Percentiles rank a stretch among this genome's conserved stretches.
Conservation (phyloP, 2,113 vertebrate genomes). For the Lasiurus cinereus region DNA sequence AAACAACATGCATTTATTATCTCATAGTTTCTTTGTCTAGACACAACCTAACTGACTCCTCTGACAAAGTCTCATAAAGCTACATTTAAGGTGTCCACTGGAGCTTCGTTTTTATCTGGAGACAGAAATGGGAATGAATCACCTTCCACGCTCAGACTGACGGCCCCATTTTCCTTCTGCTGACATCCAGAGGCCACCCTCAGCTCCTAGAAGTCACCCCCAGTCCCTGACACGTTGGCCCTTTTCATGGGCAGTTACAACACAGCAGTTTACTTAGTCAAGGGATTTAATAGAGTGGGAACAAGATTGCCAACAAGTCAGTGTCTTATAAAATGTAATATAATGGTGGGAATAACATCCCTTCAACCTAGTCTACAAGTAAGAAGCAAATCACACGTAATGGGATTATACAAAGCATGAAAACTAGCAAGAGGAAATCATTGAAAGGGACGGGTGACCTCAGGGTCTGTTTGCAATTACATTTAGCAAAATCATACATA, state of each 20-base stretch:
- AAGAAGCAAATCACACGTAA: background rate
- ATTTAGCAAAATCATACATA: background rate
- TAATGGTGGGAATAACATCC: background rate
- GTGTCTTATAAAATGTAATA: background rate
- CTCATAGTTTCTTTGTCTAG: background rate
- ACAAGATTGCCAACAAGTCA: background rate
- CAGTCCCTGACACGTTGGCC: background rate
- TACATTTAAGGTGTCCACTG: background rate
- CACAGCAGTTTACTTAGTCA: background rate
- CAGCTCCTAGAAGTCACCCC: background rate
- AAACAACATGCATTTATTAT: background rate
- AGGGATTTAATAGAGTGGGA: background rate
- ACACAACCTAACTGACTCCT: background rate
- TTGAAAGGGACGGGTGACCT: accelerated
- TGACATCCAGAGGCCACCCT: background rate
- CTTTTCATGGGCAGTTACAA: background rate
- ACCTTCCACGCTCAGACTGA: background rate
- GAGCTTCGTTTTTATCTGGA: background rate
- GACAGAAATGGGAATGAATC: background rate
- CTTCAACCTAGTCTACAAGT: background rate
- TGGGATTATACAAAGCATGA: background rate
- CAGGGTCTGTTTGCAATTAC: background rate
- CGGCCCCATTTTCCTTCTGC: background rate
- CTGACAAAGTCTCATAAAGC: background rate
- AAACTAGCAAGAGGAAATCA: background rate